These are phyloP conservation scores for Athalia circularis DNA, from an alignment of 2,888 invertebrate species.

Conservation along the genomic window DNA sequence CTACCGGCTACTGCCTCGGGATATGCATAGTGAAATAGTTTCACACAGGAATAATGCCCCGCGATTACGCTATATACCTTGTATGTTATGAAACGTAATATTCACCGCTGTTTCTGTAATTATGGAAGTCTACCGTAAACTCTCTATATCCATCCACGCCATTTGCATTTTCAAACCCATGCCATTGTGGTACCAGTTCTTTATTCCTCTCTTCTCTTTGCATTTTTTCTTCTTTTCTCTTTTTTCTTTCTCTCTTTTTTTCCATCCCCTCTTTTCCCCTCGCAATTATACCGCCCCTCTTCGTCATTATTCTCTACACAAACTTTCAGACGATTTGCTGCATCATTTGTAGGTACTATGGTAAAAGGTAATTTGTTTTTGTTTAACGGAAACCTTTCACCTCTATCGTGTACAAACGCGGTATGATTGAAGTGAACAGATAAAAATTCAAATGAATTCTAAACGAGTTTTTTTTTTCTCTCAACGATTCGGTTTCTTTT, in stretches of 20 bases:
- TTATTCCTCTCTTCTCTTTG: neutral
- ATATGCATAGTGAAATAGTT: conserved; percentile 47
- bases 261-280: neutral
- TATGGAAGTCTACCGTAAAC: conserved; percentile 57
- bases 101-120: conserved; percentile 56
- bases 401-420: neutral
- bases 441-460: no score
- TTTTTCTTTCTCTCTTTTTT: neutral
- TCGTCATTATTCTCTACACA: neutral
- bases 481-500: neutral
- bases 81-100: conserved; percentile 56
- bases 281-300: conserved; percentile 29
- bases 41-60: conserved; percentile 53
- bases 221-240: neutral
- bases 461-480: neutral
- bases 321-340: neutral
- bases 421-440: no score
- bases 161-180: conserved; percentile 57
- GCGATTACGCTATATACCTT: conserved; percentile 49
- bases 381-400: conserved; percentile 16
- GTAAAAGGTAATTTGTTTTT: conserved; percentile 6
- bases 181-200: conserved; percentile 53
- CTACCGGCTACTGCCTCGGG: neutral
- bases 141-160: conserved; percentile 38
- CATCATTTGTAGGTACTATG: conserved; percentile 18